Evolutionary conservation across 2,888 invertebrate genomes (phyloP).

Genomic region (Deilephila porcellus): DNA sequence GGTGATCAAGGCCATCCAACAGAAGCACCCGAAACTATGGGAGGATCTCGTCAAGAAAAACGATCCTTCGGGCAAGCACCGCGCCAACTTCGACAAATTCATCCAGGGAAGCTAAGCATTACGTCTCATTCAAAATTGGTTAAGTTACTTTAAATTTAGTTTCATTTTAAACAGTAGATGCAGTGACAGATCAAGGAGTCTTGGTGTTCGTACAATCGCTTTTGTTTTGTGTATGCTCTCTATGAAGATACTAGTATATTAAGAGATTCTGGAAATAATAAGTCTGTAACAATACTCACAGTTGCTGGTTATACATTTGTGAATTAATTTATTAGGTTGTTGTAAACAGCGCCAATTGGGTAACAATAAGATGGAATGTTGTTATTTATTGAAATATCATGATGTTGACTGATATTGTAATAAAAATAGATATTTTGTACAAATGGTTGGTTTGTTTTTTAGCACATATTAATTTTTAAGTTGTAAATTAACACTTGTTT

Average conservation of each 20-base stretch:
- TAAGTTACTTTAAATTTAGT: constrained; percentile 28
- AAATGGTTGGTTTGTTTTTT: constrained; percentile 30
- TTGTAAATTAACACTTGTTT: neutral
- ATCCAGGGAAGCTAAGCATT: constrained; percentile 64
- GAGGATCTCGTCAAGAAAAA: constrained; percentile 88
- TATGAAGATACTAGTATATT: neutral
- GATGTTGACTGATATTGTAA: constrained; percentile 64
- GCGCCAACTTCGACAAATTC: constrained; percentile 85
- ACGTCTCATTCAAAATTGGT: constrained; percentile 32
- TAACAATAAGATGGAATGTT: constrained; percentile 33
- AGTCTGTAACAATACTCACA: constrained; percentile 2
- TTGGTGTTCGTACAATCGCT: neutral
- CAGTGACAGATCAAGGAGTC: neutral
- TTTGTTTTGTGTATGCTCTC: neutral
- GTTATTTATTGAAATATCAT: constrained; percentile 55
- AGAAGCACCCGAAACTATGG: constrained; percentile 88
- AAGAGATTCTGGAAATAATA: constrained; percentile 6
- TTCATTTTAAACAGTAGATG: constrained; percentile 2
- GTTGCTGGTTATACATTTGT: constrained; percentile 15
- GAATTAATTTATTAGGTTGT: constrained; percentile 29
- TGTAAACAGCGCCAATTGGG: constrained; percentile 32
- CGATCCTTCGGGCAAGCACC: constrained; percentile 88
- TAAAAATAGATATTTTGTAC: constrained; percentile 43
- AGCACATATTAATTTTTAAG: neutral
- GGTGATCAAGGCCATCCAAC: constrained; percentile 87